Conservation (phyloP, 2,888 invertebrate genomes). For the Dolichopus griseipennis region DNA sequence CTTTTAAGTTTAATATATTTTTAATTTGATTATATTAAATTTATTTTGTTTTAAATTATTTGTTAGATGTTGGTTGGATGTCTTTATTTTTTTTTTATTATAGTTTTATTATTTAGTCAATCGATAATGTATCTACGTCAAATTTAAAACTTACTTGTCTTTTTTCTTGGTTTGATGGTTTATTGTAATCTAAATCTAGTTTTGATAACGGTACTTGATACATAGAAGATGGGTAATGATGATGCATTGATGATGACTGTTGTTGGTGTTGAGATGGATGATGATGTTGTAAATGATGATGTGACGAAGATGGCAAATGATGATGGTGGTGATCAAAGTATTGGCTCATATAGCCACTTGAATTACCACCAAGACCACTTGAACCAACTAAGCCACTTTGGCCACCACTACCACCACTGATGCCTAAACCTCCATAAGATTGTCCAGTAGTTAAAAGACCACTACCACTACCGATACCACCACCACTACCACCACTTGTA, state of each 20-base stretch:
- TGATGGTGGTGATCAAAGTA: constrained; percentile 30
- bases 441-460: constrained; percentile 28
- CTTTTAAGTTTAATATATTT: constrained; percentile 14
- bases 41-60: constrained; percentile 14
- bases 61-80: constrained; percentile 15
- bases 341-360: constrained; percentile 21
- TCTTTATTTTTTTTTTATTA: constrained; percentile 14
- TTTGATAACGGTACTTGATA: constrained; percentile 39
- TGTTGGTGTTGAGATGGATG: constrained; percentile 25
- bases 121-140: constrained; percentile 45
- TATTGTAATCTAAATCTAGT: constrained; percentile 46
- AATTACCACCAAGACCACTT: constrained; percentile 19
- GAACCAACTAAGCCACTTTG: constrained; percentile 20
- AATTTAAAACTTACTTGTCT: constrained; percentile 48
- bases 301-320: constrained; percentile 23
- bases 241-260: constrained; percentile 30
- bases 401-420: constrained; percentile 33
- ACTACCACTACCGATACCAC: constrained; percentile 15
- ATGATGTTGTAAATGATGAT: constrained; percentile 25
- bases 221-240: constrained; percentile 27
- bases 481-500: constrained; percentile 31
- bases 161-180: constrained; percentile 41
- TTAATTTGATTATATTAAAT: too few relatives aligned
- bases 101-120: constrained; percentile 39
- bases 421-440: constrained; percentile 33